A percentile compares a stretch with the other conserved stretches of the same genome.
Evolutionary conservation across 2,888 invertebrate genomes (phyloP).

Genomic region (Notodonta dromedarius): DNA sequence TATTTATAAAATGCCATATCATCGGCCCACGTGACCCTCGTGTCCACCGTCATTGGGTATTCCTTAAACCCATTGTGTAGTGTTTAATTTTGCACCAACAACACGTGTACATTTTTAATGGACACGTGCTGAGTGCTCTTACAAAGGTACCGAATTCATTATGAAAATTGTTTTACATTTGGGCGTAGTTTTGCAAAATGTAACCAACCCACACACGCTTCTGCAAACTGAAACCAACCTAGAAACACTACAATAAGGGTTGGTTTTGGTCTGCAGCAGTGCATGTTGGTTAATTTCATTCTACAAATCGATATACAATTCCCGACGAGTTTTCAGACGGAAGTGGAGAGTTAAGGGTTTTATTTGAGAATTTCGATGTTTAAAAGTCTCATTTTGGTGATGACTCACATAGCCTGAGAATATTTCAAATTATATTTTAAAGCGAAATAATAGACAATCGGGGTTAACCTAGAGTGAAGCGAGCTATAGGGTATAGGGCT

Average conservation of each 20-base stretch:
- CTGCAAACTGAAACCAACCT: no score
- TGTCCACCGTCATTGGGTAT: slow-evolving; percentile 57
- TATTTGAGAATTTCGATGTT: neutral
- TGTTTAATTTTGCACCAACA: slow-evolving; percentile 52
- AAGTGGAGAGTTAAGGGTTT: neutral
- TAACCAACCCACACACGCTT: no score
- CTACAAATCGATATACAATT: slow-evolving; percentile 23
- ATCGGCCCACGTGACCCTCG: slow-evolving; percentile 11
- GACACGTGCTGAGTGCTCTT: slow-evolving; percentile 24
- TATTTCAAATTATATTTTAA: no score
- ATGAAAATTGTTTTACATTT: slow-evolving; percentile 28
- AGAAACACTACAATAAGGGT: no score
- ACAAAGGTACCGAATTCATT: slow-evolving; percentile 23
- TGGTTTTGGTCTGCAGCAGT: no score
- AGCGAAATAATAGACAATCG: no score
- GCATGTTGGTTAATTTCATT: slow-evolving; percentile 7
- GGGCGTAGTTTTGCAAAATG: slow-evolving; percentile 9
- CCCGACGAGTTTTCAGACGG: neutral
- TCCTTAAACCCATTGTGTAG: slow-evolving; percentile 48
- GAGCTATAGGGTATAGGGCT: no score
- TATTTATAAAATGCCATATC: slow-evolving; percentile 14
- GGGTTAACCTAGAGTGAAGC: no score
- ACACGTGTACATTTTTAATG: slow-evolving; percentile 50
- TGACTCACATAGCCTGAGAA: no score
- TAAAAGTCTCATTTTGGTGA: neutral